phyloP scores from a whole-genome alignment of 37 sponge, comb jelly and placozoan genomes.

The Halisarca cf. caerulea region DNA sequence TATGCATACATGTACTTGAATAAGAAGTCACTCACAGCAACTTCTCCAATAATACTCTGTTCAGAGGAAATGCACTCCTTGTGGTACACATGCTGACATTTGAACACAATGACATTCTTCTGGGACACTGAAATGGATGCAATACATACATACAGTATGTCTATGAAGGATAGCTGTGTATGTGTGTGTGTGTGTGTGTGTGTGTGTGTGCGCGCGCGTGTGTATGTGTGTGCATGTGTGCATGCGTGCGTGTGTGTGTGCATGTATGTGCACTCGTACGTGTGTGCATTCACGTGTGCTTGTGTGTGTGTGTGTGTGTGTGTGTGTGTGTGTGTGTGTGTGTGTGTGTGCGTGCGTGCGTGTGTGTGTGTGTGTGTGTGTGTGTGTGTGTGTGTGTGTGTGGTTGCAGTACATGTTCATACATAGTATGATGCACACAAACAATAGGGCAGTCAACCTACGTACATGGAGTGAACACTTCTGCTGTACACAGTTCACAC shows the following conservation, averaged over 20 bases:
- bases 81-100: slow-evolving; percentile 88
- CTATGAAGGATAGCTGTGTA: not conserved
- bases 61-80: slow-evolving; percentile 39
- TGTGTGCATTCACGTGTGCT: not conserved
- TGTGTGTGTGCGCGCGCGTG: slow-evolving; percentile 22
- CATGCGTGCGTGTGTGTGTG: not conserved
- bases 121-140: slow-evolving; percentile 23
- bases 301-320: not conserved
- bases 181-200: slow-evolving; percentile 20
- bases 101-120: slow-evolving; percentile 54
- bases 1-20: too few species aligned
- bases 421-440: not conserved
- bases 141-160: not conserved
- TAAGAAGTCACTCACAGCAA: too few species aligned
- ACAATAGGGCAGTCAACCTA: not conserved
- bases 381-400: not conserved
- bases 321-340: slow-evolving; percentile 14
- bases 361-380: not conserved
- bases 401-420: not conserved
- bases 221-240: not conserved
- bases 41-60: not conserved
- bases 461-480: slow-evolving; percentile 44
- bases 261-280: not conserved
- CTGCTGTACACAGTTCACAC: slow-evolving; percentile 45
- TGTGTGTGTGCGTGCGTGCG: not conserved